phyloP scores from a whole-genome alignment of 2,888 invertebrate species.

The Baronia brevicornis region DNA sequence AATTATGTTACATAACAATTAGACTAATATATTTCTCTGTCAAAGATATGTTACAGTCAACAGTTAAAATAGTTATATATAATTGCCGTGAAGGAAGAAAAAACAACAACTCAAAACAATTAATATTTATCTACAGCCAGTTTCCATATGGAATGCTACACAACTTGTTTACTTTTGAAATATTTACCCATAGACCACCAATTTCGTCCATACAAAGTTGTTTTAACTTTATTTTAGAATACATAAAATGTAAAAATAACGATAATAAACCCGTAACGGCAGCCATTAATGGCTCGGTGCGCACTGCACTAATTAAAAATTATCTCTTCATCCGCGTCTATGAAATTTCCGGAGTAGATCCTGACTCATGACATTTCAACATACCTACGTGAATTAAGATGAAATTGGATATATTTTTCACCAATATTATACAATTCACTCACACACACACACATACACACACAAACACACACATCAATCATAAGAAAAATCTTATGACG shows the following conservation, averaged over 20 bases:
- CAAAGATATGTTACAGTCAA: too few relatives aligned
- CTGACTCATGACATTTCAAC: constrained; percentile 11
- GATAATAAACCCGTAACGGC: constrained; percentile 12
- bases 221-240: constrained; percentile 10
- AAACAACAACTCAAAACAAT: neutral
- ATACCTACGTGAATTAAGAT: constrained; percentile 8
- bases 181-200: constrained; percentile 5
- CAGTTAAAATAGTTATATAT: too few relatives aligned
- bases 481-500: too few relatives aligned
- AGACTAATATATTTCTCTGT: too few relatives aligned
- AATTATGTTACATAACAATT: neutral
- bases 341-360: constrained; percentile 15
- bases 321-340: constrained; percentile 16
- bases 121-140: constrained; percentile 1
- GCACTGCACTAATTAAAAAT: constrained; percentile 16
- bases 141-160: constrained; percentile 4
- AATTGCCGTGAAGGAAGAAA: too few relatives aligned
- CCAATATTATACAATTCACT: constrained; percentile 4
- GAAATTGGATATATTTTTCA: constrained; percentile 6
- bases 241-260: constrained; percentile 13
- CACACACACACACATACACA: neutral
- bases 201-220: constrained; percentile 7
- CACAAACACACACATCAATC: too few relatives aligned
- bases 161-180: constrained; percentile 4
- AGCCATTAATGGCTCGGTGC: constrained; percentile 11